Percentiles rank a stretch among this genome's conserved stretches.
Evolutionary conservation across 2,797 vertebrate species (phyloP).

Genomic region (Pelobates cultripes): DNA sequence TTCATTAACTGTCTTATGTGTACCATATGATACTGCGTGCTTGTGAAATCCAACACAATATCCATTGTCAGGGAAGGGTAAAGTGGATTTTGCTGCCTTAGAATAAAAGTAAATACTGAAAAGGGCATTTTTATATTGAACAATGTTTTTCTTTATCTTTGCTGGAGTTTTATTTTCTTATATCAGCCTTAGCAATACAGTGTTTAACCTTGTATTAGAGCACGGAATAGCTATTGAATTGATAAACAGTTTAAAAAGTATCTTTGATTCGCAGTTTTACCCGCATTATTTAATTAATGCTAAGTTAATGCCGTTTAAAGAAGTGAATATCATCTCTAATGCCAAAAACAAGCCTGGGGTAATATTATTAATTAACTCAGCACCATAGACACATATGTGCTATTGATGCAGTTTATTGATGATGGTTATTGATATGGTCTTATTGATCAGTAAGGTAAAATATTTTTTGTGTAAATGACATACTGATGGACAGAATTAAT

Average conservation of each 20-base stretch:
- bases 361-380: background rate
- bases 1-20: constrained; percentile 52
- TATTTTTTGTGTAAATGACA: background rate
- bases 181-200: no score
- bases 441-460: background rate
- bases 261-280: background rate
- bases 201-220: background rate
- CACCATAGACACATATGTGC: background rate
- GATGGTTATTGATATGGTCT: background rate
- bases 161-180: no score
- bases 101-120: no score
- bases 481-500: background rate
- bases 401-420: background rate
- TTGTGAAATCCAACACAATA: no score
- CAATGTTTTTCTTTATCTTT: no score
- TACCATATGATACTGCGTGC: constrained; percentile 31
- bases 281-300: background rate
- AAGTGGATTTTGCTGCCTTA: no score
- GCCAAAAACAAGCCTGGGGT: background rate
- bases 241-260: background rate
- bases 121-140: no score
- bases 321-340: background rate
- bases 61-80: no score
- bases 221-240: background rate
- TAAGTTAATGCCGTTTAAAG: background rate